Conservation (phyloP, 2,797 vertebrate genomes). For the Pyrocephalus nanus region DNA sequence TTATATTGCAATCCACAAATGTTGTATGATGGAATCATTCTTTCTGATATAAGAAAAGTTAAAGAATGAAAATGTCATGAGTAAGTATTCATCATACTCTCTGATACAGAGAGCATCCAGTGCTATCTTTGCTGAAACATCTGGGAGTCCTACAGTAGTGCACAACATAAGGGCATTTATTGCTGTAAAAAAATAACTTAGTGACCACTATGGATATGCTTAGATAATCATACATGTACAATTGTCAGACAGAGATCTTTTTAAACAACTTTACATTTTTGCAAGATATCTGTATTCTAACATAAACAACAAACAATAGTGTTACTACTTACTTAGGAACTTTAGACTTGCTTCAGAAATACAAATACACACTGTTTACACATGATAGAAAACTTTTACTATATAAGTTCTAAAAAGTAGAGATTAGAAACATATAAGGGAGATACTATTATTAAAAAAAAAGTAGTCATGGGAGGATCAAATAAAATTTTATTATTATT, state of each 20-base stretch:
- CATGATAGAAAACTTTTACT: too few species aligned
- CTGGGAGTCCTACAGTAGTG: not conserved
- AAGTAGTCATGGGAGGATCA: rapidly evolving
- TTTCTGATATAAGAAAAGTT: not conserved
- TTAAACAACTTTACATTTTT: not conserved
- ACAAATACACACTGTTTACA: too few species aligned
- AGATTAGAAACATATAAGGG: too few species aligned
- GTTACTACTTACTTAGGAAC: too few species aligned
- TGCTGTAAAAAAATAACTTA: not conserved
- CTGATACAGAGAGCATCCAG: not conserved
- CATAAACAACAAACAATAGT: too few species aligned
- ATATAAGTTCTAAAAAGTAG: too few species aligned
- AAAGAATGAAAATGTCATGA: not conserved
- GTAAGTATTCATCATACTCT: not conserved
- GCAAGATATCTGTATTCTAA: too few species aligned
- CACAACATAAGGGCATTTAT: not conserved
- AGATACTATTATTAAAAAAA: too few species aligned
- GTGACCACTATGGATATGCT: not conserved
- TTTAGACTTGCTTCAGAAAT: too few species aligned
- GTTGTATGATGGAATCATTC: not conserved
- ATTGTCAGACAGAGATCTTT: not conserved
- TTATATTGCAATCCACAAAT: not conserved
- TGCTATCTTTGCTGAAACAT: not conserved
- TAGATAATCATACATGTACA: not conserved
- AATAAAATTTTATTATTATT: not conserved